Evolutionary conservation across 2,888 invertebrate genomes (phyloP).

Genomic region (Galeopsomyia nigrocyanea): DNA sequence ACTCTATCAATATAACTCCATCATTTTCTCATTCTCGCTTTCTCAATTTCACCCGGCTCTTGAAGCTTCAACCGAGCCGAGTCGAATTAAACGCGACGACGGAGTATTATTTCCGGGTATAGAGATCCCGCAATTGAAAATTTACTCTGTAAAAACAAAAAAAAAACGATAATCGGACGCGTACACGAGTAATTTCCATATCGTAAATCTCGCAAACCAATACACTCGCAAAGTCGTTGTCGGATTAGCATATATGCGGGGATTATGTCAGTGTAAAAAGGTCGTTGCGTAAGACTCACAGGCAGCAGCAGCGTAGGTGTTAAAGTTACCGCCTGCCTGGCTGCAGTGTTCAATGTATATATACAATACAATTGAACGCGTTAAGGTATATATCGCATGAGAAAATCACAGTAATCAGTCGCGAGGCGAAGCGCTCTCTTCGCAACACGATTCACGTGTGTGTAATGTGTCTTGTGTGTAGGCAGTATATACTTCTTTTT

Average conservation of each 20-base stretch:
- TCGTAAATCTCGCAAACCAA: constrained; percentile 24
- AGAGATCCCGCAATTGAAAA: too few species aligned
- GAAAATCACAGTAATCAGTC: constrained; percentile 36
- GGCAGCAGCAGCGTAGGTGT: constrained; percentile 17
- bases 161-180: too few species aligned
- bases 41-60: too few species aligned
- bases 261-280: constrained; percentile 1
- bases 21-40: neutral
- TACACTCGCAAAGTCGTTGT: neutral
- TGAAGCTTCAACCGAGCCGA: too few species aligned
- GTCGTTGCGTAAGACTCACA: constrained; percentile 17
- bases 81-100: too few species aligned
- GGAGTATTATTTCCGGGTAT: too few species aligned
- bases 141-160: too few species aligned
- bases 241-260: constrained; percentile 12
- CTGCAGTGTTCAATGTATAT: too few species aligned
- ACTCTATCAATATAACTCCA: constrained; percentile 18
- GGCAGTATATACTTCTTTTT: too few species aligned
- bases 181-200: neutral
- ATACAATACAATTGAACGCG: constrained; percentile 24
- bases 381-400: constrained; percentile 21
- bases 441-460: neutral
- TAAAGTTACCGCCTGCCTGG: constrained; percentile 6
- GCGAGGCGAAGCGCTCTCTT: neutral
- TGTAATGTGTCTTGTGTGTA: too few species aligned